Evolutionary conservation across 2,888 invertebrate genomes (phyloP).

Genomic region (Papilio protenor): DNA sequence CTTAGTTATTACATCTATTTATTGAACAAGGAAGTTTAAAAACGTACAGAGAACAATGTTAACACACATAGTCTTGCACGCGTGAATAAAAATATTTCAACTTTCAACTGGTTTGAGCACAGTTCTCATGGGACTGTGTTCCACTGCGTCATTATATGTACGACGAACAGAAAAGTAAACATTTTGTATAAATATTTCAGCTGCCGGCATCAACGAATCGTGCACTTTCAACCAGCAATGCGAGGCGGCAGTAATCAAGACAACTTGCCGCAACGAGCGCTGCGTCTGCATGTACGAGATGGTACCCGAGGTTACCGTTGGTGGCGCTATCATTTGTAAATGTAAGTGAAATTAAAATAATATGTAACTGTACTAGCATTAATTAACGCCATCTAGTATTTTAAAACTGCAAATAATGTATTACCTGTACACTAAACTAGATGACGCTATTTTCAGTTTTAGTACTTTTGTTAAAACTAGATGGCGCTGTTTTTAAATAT

Average conservation of each 20-base stretch:
- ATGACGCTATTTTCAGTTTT: neutral
- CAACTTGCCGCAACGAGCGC: slow-evolving; percentile 91
- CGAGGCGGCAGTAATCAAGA: slow-evolving; percentile 88
- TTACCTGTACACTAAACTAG: neutral
- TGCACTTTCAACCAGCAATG: slow-evolving; percentile 94
- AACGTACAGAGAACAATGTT: neutral
- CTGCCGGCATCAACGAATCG: slow-evolving; percentile 90
- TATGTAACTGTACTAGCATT: neutral
- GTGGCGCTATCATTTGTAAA: slow-evolving; percentile 89
- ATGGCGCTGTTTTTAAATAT: too few species aligned
- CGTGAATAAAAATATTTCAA: neutral
- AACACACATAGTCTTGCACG: neutral
- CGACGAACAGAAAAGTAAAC: neutral
- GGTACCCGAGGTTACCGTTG: slow-evolving; percentile 87
- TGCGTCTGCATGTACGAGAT: slow-evolving; percentile 93
- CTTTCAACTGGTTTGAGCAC: neutral
- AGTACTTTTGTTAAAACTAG: too few species aligned
- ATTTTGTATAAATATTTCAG: slow-evolving; percentile 71
- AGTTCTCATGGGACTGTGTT: neutral
- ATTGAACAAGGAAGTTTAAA: neutral
- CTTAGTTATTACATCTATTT: too few species aligned
- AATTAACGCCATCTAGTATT: neutral
- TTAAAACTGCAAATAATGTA: neutral
- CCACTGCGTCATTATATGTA: neutral
- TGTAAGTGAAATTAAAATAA: slow-evolving; percentile 82